A percentile compares a stretch with the other conserved stretches of the same genome.
These are phyloP conservation scores for Tachina lurida DNA, from an alignment of 2,888 invertebrate species.

Conservation along the genomic window DNA sequence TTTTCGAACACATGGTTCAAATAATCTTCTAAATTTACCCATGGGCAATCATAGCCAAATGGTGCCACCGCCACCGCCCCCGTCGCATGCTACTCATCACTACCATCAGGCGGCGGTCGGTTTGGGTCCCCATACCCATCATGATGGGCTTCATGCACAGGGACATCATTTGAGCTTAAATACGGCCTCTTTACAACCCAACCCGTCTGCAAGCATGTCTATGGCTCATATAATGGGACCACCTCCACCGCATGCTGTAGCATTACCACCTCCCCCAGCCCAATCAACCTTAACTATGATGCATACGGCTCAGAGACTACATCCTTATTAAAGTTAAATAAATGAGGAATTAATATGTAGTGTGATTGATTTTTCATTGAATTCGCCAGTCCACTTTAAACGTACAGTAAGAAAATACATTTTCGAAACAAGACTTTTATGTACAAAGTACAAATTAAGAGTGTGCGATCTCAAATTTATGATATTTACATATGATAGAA, in stretches of 20 bases:
- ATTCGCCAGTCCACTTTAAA: background rate
- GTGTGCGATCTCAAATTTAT: no score
- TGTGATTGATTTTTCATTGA: background rate
- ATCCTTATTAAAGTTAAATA: slow-evolving; percentile 76
- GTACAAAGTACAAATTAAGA: no score
- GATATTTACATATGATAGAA: no score
- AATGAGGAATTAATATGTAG: background rate
- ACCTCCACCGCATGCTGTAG: slow-evolving; percentile 77
- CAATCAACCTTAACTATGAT: slow-evolving; percentile 80
- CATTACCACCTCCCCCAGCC: slow-evolving; percentile 76
- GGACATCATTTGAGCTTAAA: slow-evolving; percentile 73
- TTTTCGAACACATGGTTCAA: slow-evolving; percentile 81
- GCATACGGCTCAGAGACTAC: slow-evolving; percentile 80
- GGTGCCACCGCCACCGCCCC: slow-evolving; percentile 50
- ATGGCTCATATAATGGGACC: slow-evolving; percentile 80
- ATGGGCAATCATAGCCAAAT: slow-evolving; percentile 72
- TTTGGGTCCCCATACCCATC: slow-evolving; percentile 67
- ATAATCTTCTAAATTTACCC: slow-evolving; percentile 77
- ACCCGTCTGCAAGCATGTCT: slow-evolving; percentile 75
- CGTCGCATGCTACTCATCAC: slow-evolving; percentile 51
- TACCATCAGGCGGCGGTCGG: slow-evolving; percentile 72
- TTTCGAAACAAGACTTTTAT: no score
- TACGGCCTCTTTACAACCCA: slow-evolving; percentile 76
- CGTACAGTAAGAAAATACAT: no score
- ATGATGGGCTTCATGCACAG: slow-evolving; percentile 75